Base-by-base conservation (phyloP, 2,113 vertebrate species). In the Cephalophus harveyi region DNA sequence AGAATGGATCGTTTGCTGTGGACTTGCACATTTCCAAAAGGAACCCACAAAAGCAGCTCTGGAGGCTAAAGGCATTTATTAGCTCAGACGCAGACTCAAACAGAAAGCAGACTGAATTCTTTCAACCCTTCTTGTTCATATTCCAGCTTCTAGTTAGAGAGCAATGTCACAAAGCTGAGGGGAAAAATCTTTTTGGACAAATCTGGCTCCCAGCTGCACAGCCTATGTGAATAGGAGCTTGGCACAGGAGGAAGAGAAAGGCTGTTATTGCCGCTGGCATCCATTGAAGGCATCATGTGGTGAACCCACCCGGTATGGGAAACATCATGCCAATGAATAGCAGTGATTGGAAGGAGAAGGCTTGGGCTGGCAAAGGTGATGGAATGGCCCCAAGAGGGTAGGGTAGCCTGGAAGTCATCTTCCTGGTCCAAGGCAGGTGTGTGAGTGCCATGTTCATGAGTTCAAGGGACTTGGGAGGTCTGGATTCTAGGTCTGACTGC, bases 21-120 rank as follows among this genome's bases (percentile, higher is more conserved):
- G 64, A 40, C 9, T 81, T 81, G 57, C 57, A 74, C n/a, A 62
- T 78, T 74, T 93, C 87, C 81, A 79, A 67, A 97, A 94, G 40
- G 43, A 96, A 90, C 57, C 87, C 84, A 55, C 79, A 95, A 92
- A 94, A 96, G 27, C 19, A 67, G 33, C 60, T 92, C 52, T 85
- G 54, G 52, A 96, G 54, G 46, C n/a, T 74, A 79, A 97, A 79
- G 15, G 62, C 19, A 43, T 85, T 96, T 97, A 88, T 93, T 82
- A 96, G 84, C 48, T 74, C 79, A 71, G 87, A 55, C 30, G 95
- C 19, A 46, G 28, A 79, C 71, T 88, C 74, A 84, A 90, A 97
- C 87, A 82, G 83, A 97, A 95, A 96, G 87, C 84, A 94, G 87
- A 94, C 74, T 71, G n/a, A 93, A 95, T 92, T 93, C 48, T 96